Percentiles rank a stretch among this genome's conserved stretches.
Evolutionary conservation across 53 echinoderm and acorn worm species (phyloP).

Genomic region (Temnopleurus reevesii): DNA sequence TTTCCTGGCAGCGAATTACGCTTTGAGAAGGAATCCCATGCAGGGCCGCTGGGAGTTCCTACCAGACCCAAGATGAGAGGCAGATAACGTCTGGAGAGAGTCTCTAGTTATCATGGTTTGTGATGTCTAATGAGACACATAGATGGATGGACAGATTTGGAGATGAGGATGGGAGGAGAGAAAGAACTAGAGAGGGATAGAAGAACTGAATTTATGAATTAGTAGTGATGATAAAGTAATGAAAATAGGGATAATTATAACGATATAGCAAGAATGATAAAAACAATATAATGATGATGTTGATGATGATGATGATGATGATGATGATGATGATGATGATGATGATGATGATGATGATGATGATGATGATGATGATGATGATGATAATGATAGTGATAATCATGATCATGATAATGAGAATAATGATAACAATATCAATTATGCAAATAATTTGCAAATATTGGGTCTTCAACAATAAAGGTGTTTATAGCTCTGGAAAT

Average conservation of each 20-base stretch:
- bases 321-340: slow-evolving; percentile 19
- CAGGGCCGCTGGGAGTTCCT: slow-evolving; percentile 41
- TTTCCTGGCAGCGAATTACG: slow-evolving; percentile 44
- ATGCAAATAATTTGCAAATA: too few relatives aligned
- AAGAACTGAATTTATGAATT: background rate
- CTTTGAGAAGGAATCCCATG: slow-evolving; percentile 40
- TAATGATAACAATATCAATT: too few relatives aligned
- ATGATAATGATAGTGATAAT: background rate
- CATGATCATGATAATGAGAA: too few relatives aligned
- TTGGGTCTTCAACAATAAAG: too few relatives aligned
- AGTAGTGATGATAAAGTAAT: too few relatives aligned
- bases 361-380: background rate
- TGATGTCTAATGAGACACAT: slow-evolving; percentile 33
- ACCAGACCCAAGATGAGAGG: slow-evolving; percentile 19
- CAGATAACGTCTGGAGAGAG: slow-evolving; percentile 32
- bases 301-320: background rate
- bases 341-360: slow-evolving; percentile 13
- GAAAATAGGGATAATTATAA: too few relatives aligned
- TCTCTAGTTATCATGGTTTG: background rate
- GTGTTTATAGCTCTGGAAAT: too few relatives aligned
- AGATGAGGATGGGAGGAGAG: background rate
- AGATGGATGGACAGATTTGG: background rate
- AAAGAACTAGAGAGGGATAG: background rate
- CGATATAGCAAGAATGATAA: too few relatives aligned
- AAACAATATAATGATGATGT: too few relatives aligned